Conservation (phyloP, 2,797 vertebrate species). For the Miichthys miiuy region DNA sequence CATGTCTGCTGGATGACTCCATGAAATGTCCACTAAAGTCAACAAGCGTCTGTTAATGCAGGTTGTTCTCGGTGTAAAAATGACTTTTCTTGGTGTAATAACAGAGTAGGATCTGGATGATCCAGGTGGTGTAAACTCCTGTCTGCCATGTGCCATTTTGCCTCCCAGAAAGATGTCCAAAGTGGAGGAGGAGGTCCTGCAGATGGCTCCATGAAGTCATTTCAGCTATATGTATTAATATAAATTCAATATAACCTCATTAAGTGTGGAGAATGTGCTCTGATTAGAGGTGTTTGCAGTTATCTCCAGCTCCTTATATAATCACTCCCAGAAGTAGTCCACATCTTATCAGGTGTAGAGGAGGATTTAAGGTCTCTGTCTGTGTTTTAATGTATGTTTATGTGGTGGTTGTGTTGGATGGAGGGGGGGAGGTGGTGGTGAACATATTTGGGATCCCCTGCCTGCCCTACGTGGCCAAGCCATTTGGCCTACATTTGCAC, state of each 20-base stretch:
- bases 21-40: background rate
- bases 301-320: background rate
- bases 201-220: background rate
- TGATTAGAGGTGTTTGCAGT: constrained; percentile 4
- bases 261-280: constrained; percentile 3
- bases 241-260: background rate
- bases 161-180: constrained; percentile 9
- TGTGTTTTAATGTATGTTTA: constrained; percentile 51
- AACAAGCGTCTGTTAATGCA: background rate
- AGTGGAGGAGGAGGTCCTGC: background rate
- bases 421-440: constrained; percentile 32
- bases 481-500: constrained; percentile 62
- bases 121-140: constrained; percentile 16
- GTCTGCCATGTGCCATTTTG: background rate
- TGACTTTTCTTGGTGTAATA: background rate
- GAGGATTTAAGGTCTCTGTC: background rate
- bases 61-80: background rate
- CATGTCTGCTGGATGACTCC: background rate
- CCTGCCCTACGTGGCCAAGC: constrained; percentile 67
- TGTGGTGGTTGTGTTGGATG: constrained; percentile 10
- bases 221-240: background rate
- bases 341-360: background rate
- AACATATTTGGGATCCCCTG: constrained; percentile 66
- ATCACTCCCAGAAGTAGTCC: background rate
- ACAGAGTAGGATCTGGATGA: background rate